These are phyloP conservation scores for Callorhinus ursinus DNA, from an alignment of 2,113 vertebrate species.

Conservation along the genomic window DNA sequence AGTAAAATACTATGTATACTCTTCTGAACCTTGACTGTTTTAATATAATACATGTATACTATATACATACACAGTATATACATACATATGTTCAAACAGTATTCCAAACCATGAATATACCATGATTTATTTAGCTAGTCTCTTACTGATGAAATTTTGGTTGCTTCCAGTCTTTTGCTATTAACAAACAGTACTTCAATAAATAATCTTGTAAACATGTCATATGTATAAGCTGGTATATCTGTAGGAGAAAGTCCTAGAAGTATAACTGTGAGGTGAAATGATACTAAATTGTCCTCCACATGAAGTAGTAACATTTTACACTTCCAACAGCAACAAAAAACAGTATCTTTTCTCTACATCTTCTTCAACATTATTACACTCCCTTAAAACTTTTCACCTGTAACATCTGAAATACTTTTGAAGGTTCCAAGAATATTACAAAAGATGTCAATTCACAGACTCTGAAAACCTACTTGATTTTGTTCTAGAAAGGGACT, in stretches of 20 bases:
- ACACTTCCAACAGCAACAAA: not conserved
- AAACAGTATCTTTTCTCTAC: not conserved
- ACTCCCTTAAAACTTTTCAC: not conserved
- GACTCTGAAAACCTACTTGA: not conserved
- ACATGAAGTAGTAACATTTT: not conserved
- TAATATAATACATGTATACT: not conserved
- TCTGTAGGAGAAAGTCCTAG: not conserved
- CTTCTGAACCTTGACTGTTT: not conserved
- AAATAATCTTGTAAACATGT: not conserved
- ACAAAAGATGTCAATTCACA: not conserved
- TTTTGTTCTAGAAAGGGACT: constrained; percentile 29
- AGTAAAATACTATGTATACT: not conserved
- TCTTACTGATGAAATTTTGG: not conserved
- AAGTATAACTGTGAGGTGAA: not conserved
- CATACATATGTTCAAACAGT: not conserved
- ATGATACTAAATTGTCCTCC: not conserved
- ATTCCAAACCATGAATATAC: not conserved
- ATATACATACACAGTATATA: not conserved
- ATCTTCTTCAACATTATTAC: not conserved
- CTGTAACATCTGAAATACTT: constrained; percentile 28
- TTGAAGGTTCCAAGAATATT: not conserved
- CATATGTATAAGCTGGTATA: not conserved
- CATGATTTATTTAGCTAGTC: not conserved
- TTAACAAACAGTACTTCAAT: not conserved
- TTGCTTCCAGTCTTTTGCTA: constrained; percentile 5